Conservation (phyloP, 2,113 vertebrate genomes). For the Carassius gibelio region DNA sequence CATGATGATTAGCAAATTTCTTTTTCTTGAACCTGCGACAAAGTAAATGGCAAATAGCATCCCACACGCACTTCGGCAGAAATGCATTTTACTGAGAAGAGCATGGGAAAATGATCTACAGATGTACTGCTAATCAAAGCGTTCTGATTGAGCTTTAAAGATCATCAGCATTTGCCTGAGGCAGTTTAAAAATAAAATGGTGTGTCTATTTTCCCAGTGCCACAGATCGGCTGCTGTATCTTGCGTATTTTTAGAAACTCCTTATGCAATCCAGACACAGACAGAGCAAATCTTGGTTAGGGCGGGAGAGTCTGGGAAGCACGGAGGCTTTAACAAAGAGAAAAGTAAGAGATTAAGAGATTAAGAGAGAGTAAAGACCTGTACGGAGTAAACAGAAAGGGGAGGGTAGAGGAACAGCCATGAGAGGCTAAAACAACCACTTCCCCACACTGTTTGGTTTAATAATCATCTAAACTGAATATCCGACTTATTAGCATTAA, state of each 20-base stretch:
- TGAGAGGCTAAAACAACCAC: background rate
- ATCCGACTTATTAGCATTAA: background rate
- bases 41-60: conserved; percentile 13
- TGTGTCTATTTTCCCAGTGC: conserved; percentile 52
- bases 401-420: background rate
- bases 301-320: conserved; percentile 50
- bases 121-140: conserved; percentile 10
- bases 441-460: conserved; percentile 17
- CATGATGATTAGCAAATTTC: background rate
- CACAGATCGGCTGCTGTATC: conserved; percentile 62
- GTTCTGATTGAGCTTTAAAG: background rate
- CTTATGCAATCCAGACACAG: conserved; percentile 69
- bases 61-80: background rate
- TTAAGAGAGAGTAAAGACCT: conserved; percentile 25
- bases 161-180: conserved; percentile 13
- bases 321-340: conserved; percentile 14
- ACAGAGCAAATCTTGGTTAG: conserved; percentile 62
- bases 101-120: background rate
- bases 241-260: conserved; percentile 69
- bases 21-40: background rate
- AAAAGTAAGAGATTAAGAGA: conserved; percentile 31
- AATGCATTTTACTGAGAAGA: background rate
- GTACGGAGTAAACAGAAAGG: conserved; percentile 3
- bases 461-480: conserved; percentile 1
- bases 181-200: conserved; percentile 40